A percentile compares a stretch with the other conserved stretches of the same genome.
phyloP scores from a whole-genome alignment of 2,113 vertebrate species.

The Sebastes fasciatus region DNA sequence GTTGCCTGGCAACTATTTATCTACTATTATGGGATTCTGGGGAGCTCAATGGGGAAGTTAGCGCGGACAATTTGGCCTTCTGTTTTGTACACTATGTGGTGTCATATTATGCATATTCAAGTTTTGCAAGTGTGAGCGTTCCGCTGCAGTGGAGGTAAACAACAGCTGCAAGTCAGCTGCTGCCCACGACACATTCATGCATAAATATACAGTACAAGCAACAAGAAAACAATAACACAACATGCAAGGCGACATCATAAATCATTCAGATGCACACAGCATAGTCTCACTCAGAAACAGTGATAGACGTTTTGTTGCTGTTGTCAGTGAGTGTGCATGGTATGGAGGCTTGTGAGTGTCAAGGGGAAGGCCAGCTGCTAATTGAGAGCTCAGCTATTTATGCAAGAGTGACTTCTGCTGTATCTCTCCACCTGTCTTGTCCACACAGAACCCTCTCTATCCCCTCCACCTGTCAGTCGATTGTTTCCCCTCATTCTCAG shows the following conservation, averaged over 20 bases:
- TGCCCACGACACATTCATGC: constrained; percentile 20
- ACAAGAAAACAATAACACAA: constrained; percentile 10
- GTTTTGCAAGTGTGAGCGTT: constrained; percentile 25
- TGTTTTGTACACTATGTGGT: constrained; percentile 44
- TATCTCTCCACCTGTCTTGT: constrained; percentile 17
- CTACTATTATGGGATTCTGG: constrained; percentile 77
- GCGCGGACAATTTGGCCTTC: constrained; percentile 60
- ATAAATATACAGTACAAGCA: constrained; percentile 28
- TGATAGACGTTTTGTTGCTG: constrained; percentile 5
- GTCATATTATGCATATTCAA: constrained; percentile 54
- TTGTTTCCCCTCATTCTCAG: constrained; percentile 42
- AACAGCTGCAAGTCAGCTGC: constrained; percentile 49
- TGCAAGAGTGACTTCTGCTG: constrained; percentile 25
- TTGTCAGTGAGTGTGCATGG: neutral
- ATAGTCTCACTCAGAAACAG: neutral
- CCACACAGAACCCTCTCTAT: neutral
- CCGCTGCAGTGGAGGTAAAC: constrained; percentile 35
- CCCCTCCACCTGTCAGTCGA: constrained; percentile 40
- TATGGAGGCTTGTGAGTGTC: constrained; percentile 10
- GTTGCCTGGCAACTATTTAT: constrained; percentile 72
- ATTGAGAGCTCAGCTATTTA: constrained; percentile 62
- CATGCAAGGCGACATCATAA: constrained; percentile 7
- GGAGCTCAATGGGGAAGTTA: constrained; percentile 56
- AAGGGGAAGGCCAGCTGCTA: constrained; percentile 42
- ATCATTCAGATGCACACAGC: constrained; percentile 17